phyloP scores from a whole-genome alignment of 2,888 invertebrate species.

The Argyresthia albistria region DNA sequence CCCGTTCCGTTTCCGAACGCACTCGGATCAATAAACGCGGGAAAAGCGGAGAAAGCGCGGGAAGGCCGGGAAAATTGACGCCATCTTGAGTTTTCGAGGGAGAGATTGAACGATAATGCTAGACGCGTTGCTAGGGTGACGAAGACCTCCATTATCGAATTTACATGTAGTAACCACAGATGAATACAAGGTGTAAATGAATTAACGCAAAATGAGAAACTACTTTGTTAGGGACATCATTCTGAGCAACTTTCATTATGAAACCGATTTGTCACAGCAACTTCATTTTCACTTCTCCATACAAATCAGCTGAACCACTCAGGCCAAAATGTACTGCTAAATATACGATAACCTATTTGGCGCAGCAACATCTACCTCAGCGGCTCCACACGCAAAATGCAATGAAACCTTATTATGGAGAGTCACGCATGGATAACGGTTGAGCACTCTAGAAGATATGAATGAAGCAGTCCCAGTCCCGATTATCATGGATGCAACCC shows the following conservation, averaged over 20 bases:
- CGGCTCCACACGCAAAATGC: not conserved
- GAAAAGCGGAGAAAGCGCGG: conserved; percentile 40
- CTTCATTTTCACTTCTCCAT: too few relatives aligned
- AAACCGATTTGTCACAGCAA: too few relatives aligned
- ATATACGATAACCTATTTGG: too few relatives aligned
- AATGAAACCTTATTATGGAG: not conserved
- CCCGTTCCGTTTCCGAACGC: conserved; percentile 6
- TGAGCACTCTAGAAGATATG: not conserved
- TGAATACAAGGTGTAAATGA: too few relatives aligned
- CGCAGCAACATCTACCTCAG: not conserved
- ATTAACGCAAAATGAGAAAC: too few relatives aligned
- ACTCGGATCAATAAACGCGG: conserved; percentile 34
- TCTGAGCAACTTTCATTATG: too few relatives aligned
- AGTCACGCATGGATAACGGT: not conserved
- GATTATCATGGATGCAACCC: not conserved
- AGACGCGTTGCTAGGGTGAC: too few relatives aligned
- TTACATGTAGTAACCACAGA: too few relatives aligned
- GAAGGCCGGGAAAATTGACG: conserved; percentile 23
- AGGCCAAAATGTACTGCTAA: too few relatives aligned
- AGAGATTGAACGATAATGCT: not conserved
- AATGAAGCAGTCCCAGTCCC: not conserved
- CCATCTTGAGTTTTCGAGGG: conserved; percentile 19
- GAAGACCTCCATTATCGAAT: too few relatives aligned
- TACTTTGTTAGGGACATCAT: too few relatives aligned
- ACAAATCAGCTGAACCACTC: too few relatives aligned